These are phyloP conservation scores for Caenorhabditis panamensis DNA, from an alignment of 2,888 invertebrate species.

Conservation along the genomic window DNA sequence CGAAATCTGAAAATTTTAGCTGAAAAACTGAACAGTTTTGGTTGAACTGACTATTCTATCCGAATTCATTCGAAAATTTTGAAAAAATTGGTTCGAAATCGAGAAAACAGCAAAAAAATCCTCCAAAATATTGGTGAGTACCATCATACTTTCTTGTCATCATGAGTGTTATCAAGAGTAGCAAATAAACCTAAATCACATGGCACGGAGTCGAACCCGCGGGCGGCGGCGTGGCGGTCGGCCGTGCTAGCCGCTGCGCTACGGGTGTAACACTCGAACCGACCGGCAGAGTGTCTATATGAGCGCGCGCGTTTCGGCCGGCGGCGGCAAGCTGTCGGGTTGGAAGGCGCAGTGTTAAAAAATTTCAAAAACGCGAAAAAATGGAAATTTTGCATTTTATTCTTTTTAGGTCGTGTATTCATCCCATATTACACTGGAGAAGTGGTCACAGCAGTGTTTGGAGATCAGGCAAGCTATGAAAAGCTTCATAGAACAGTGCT, in stretches of 20 bases:
- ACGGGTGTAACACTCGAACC: slow-evolving; percentile 50
- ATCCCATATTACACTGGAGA: slow-evolving; percentile 81
- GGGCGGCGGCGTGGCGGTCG: not conserved
- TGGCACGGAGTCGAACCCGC: slow-evolving; percentile 51
- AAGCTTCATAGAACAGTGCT: slow-evolving; percentile 75
- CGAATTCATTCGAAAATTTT: no score
- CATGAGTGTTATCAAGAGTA: slow-evolving; percentile 60
- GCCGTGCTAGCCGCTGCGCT: slow-evolving; percentile 48
- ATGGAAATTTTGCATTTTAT: slow-evolving; percentile 1
- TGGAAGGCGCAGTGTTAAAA: not conserved
- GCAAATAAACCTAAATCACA: slow-evolving; percentile 64
- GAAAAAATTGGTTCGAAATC: no score
- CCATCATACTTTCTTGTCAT: slow-evolving; percentile 63
- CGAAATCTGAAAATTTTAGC: no score
- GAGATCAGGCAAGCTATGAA: slow-evolving; percentile 75
- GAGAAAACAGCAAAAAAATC: no score
- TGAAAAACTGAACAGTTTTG: no score
- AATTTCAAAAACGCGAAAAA: no score
- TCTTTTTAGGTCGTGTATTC: slow-evolving; percentile 79
- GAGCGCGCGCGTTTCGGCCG: not conserved
- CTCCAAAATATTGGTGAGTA: slow-evolving; percentile 26
- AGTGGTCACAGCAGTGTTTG: slow-evolving; percentile 79
- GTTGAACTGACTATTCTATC: no score
- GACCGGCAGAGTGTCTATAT: slow-evolving; percentile 10
- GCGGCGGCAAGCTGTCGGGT: not conserved